Evolutionary conservation across 2,888 invertebrate species (phyloP).

Genomic region (Pristionchus arcanus): DNA sequence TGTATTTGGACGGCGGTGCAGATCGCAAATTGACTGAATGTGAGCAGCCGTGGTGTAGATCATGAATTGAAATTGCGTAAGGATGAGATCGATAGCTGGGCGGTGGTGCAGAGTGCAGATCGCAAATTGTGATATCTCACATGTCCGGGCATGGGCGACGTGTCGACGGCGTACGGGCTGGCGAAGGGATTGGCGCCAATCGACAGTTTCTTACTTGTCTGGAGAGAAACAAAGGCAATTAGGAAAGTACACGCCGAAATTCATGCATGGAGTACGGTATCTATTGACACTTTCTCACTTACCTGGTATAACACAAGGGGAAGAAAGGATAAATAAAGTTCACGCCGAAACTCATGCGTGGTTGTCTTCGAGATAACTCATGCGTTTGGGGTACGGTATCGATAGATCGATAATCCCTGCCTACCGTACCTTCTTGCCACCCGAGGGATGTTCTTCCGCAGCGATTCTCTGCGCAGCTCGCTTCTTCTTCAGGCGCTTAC

Average conservation of each 20-base stretch:
- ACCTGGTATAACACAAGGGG: neutral
- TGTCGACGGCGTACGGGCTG: constrained; percentile 80
- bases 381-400: neutral
- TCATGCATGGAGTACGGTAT: neutral
- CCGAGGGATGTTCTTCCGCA: neutral
- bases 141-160: constrained; percentile 86
- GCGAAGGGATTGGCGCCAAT: constrained; percentile 71
- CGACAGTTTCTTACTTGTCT: constrained; percentile 61
- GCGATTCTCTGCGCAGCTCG: neutral
- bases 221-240: neutral
- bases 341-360: neutral
- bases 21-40: too few species aligned
- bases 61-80: neutral
- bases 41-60: too few species aligned
- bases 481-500: constrained; percentile 66
- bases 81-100: neutral
- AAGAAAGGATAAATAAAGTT: neutral
- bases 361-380: neutral
- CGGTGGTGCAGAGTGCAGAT: neutral
- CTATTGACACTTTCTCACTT: constrained; percentile 63
- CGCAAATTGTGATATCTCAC: constrained; percentile 32
- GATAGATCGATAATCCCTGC: neutral
- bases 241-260: neutral
- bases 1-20: too few species aligned
- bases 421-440: constrained; percentile 51